Evolutionary conservation across 2,797 vertebrate genomes (phyloP).

Genomic region (Peromyscus eremicus): DNA sequence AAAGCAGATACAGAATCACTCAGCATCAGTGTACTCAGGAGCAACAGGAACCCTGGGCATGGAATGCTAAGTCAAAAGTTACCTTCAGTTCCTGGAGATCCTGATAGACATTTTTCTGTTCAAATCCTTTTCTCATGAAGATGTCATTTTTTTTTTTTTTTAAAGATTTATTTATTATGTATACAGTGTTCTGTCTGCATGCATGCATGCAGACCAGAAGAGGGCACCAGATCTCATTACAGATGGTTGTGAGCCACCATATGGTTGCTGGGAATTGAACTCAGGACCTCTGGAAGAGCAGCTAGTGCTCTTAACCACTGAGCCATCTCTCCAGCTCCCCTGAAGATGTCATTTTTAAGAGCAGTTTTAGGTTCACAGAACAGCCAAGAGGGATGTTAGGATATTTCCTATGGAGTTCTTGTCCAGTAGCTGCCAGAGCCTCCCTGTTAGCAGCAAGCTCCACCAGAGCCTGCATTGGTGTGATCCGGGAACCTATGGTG

Average conservation of each 20-base stretch:
- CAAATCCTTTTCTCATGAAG: not conserved
- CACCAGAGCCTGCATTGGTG: not conserved
- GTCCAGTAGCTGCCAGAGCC: too few species aligned
- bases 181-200: too few species aligned
- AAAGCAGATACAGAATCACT: not conserved
- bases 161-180: too few species aligned
- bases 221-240: too few species aligned
- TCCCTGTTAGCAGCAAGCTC: not conserved
- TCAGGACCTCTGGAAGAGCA: too few species aligned
- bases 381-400: not conserved
- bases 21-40: not conserved
- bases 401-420: not conserved
- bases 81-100: not conserved
- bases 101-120: not conserved
- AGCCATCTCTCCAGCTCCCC: too few species aligned
- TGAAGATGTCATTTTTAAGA: not conserved
- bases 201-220: too few species aligned
- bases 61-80: not conserved
- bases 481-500: not conserved
- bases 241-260: too few species aligned
- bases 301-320: too few species aligned
- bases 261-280: too few species aligned
- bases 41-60: not conserved
- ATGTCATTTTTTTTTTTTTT: constrained; percentile 25
- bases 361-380: not conserved